Base-by-base conservation (phyloP, 2,797 vertebrate genomes). In the Pangasius macronema region DNA sequence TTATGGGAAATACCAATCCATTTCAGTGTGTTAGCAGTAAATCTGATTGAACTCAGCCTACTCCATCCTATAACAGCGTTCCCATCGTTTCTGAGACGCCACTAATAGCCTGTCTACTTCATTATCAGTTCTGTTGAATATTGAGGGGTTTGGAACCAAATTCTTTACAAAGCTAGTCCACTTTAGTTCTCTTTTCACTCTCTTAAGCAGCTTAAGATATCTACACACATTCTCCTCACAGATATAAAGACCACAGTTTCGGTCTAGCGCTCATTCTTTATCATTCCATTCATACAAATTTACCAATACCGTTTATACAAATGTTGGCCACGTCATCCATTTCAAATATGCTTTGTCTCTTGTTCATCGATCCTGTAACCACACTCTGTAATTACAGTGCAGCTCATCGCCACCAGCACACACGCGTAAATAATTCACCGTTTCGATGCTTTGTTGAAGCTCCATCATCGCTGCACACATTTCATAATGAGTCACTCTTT, bases 341-440 rank as follows among this genome's bases (percentile, higher is more conserved):
- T 61, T 83, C 81, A 59, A 55, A 87, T 59, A 82, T 72, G 85
- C 86, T 86, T 72, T 87, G 85, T 83, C 86, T 89, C 80, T 79
- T 77, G 68, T 88, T 68, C 87, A 88, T 84, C 85, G 88, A 86
- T 90, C 86, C 75, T 88, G 90, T 90, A 88, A 87, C 75, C 80
- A 76, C 81, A 84, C 87, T 88, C 83, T 84, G 53, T 87, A 91
- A 91, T 92, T 90, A 85, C 76, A 84, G 88, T 75, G 80, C 36
- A 10, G 67, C 82, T 80, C 76, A 85, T 89, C 82, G 81, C 70
- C 72, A 86, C 49, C 85, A 86, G 87, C 77, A 87, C 86, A 81
- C 70, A 42, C 33, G 3, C 42, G 51, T 90, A 90, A 90, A 92
- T 92, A 90, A 90, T 90, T 92, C 90, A 89, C 88, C 73, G 86